These are phyloP conservation scores for Troglohyphantes excavatus DNA, from an alignment of 2,888 invertebrate species.

Conservation along the genomic window DNA sequence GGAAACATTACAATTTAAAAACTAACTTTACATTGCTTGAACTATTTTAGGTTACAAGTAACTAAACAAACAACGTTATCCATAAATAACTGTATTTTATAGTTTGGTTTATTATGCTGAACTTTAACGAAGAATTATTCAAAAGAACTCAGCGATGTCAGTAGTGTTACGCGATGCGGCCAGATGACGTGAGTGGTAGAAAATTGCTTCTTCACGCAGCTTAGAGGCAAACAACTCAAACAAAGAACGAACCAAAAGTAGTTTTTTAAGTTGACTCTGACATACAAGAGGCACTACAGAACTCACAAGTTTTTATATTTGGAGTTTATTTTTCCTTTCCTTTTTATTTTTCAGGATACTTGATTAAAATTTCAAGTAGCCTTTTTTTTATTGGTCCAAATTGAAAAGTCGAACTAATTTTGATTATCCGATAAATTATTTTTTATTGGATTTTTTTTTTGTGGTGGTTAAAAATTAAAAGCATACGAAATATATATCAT, in stretches of 20 bases:
- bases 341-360: conserved; percentile 5
- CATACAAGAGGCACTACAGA: neutral
- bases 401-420: conserved; percentile 36
- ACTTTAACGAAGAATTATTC: too few relatives aligned
- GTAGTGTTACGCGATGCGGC: neutral
- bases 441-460: neutral
- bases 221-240: conserved; percentile 46
- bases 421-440: neutral
- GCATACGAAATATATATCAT: too few relatives aligned
- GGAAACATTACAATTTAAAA: too few relatives aligned
- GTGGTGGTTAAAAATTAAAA: too few relatives aligned
- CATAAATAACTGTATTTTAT: neutral
- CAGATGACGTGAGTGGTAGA: conserved; percentile 58
- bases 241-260: conserved; percentile 4
- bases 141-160: conserved; percentile 18
- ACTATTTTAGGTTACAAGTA: too few relatives aligned
- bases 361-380: conserved; percentile 62
- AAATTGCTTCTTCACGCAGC: conserved; percentile 47
- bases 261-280: conserved; percentile 16
- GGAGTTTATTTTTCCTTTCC: neutral
- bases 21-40: too few relatives aligned
- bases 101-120: too few relatives aligned
- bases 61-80: neutral
- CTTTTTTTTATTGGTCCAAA: neutral
- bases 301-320: conserved; percentile 10